Evolutionary conservation across 2,113 vertebrate genomes (phyloP), one percentile per base, ranked within the genome.

Genomic region (Mirza zaza): DNA sequence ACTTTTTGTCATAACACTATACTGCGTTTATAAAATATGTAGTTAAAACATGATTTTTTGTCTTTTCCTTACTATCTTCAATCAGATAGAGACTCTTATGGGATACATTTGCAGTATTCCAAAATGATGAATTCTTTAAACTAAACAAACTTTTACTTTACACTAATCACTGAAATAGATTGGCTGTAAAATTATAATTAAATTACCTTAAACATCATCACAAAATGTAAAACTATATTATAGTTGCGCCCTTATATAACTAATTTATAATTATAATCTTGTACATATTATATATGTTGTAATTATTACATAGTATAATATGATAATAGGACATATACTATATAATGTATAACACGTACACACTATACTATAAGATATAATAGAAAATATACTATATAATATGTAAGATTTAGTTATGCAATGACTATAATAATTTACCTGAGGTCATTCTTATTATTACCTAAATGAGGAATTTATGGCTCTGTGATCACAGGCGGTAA

Each of bases 91-190:
- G 25, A 94, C 23, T 52, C 27, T 65, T 83, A 34, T 12, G 34
- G 6, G 29, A 21, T 83, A 11, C 27, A 42, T 77, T 87, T 57
- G 84, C 6, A 59, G 5, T 52, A 92, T 65, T 55, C 29, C 29
- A 80, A 86, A 96, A 76, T 57, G 21, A 82, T 65, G 68, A 23
- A 8, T 79, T 82, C 42, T 94, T 93, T 80, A 83, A 87, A 11
- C 10, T 48, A 32, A 83, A 17, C 7, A 57, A 29, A 85, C 2
- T 77, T 91, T 95, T 84, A 84, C 15, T 90, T 91, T 27, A 42
- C 80, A 85, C 0, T 63, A 50, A 68, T 96, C 50, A 39, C 20
- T 73, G 21, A 87, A 82, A 23, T 48, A 80, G 12, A 73, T 42
- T 76, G 20, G 4, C 70, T 79, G 0, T 88, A 6, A 73, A 85